Evolutionary conservation across 2,113 vertebrate genomes (phyloP).

Genomic region (Guaruba guarouba): DNA sequence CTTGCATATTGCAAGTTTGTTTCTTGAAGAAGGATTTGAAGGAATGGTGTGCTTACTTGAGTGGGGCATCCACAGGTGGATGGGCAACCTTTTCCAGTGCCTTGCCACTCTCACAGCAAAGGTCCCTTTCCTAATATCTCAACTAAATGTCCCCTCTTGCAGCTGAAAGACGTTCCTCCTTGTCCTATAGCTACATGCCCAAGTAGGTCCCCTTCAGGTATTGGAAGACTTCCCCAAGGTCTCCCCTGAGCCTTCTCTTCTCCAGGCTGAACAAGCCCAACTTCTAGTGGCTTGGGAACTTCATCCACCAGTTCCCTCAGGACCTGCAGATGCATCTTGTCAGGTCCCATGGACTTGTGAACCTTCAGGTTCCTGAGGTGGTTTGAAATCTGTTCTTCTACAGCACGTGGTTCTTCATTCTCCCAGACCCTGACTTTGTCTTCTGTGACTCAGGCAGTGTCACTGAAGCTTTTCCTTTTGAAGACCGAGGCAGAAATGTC

Average conservation of each 20-base stretch:
- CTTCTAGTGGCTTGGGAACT: not conserved
- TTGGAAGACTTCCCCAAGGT: not conserved
- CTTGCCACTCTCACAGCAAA: not conserved
- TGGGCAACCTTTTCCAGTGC: not conserved
- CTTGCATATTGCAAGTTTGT: not conserved
- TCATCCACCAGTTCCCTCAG: not conserved
- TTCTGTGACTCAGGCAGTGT: too few relatives aligned
- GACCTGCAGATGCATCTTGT: not conserved
- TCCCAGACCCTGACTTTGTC: too few relatives aligned
- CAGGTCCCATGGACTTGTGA: not conserved
- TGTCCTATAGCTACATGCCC: not conserved
- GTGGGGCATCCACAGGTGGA: not conserved
- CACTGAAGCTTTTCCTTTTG: too few relatives aligned
- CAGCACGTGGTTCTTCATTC: too few relatives aligned
- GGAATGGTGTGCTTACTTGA: not conserved
- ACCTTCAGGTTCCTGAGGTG: not conserved
- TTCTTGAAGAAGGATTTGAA: not conserved
- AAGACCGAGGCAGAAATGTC: too few relatives aligned
- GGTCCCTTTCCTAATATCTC: not conserved
- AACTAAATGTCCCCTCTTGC: not conserved
- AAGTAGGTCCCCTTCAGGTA: not conserved
- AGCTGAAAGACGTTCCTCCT: not conserved
- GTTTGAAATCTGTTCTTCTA: not conserved
- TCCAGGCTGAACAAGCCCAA: not conserved
- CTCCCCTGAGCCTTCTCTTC: not conserved